Conservation (phyloP, 1,140 invertebrate species). For the Cotesia chilonis region DNA sequence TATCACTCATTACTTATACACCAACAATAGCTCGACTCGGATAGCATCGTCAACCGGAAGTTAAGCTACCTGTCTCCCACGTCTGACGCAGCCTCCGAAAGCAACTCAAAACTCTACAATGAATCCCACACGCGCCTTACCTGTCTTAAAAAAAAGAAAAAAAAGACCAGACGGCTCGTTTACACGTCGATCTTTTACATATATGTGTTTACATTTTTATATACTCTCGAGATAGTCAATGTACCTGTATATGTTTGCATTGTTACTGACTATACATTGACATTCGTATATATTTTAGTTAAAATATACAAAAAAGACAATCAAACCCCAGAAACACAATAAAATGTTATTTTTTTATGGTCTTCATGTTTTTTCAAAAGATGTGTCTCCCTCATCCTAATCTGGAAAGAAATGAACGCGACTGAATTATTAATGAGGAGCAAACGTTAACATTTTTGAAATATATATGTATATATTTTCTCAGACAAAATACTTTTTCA, state of each 20-base stretch:
- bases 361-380: slow-evolving; percentile 43
- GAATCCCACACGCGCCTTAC: slow-evolving; percentile 29
- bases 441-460: too few relatives aligned
- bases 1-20: slow-evolving; percentile 22
- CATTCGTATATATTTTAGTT: slow-evolving; percentile 1
- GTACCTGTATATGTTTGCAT: slow-evolving; percentile 17
- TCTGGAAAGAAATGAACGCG: slow-evolving; percentile 40
- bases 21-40: background rate
- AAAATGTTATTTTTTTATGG: slow-evolving; percentile 44
- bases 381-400: slow-evolving; percentile 20
- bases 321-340: background rate
- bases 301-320: background rate
- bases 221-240: background rate
- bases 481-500: too few relatives aligned
- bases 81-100: slow-evolving; percentile 59
- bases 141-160: background rate
- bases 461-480: too few relatives aligned
- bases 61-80: slow-evolving; percentile 64
- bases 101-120: slow-evolving; percentile 30
- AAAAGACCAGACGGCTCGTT: background rate
- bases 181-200: background rate
- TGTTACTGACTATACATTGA: slow-evolving; percentile 15
- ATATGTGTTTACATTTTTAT: background rate
- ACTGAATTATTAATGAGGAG: slow-evolving; percentile 48
- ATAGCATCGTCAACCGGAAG: slow-evolving; percentile 52